A percentile compares a stretch with the other conserved stretches of the same genome.
phyloP scores from a whole-genome alignment of 2,888 invertebrate genomes.

The Stenurella melanura region DNA sequence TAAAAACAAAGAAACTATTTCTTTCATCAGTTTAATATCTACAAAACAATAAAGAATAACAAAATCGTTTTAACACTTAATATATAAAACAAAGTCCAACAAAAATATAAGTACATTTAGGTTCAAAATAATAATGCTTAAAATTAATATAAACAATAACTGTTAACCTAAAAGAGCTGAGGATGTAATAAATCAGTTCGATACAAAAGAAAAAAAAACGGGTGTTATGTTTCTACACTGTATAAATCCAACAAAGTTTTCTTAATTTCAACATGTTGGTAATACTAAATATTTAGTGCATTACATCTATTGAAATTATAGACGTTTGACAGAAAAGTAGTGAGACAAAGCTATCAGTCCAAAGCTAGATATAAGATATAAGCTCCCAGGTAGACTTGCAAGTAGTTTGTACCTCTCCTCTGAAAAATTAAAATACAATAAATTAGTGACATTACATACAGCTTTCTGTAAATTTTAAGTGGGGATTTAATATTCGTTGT shows the following conservation, averaged over 20 bases:
- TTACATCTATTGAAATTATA: constrained; percentile 2
- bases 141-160: background rate
- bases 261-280: background rate
- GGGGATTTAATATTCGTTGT: too few relatives aligned
- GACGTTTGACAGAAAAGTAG: constrained; percentile 50
- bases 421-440: constrained; percentile 71
- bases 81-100: constrained; percentile 16
- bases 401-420: constrained; percentile 87
- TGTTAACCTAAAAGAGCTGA: constrained; percentile 2
- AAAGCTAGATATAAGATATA: constrained; percentile 85
- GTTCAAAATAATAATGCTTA: constrained; percentile 8
- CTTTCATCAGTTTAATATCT: constrained; percentile 21
- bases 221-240: constrained; percentile 18
- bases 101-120: constrained; percentile 29
- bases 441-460: background rate
- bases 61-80: background rate
- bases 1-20: background rate
- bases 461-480: too few relatives aligned
- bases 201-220: constrained; percentile 12
- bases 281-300: constrained; percentile 14
- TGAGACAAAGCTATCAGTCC: constrained; percentile 77
- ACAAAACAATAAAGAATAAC: constrained; percentile 14
- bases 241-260: background rate
- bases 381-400: constrained; percentile 85
- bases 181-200: constrained; percentile 19